phyloP scores from a whole-genome alignment of 2,888 invertebrate genomes.

The Oscheius sp. region DNA sequence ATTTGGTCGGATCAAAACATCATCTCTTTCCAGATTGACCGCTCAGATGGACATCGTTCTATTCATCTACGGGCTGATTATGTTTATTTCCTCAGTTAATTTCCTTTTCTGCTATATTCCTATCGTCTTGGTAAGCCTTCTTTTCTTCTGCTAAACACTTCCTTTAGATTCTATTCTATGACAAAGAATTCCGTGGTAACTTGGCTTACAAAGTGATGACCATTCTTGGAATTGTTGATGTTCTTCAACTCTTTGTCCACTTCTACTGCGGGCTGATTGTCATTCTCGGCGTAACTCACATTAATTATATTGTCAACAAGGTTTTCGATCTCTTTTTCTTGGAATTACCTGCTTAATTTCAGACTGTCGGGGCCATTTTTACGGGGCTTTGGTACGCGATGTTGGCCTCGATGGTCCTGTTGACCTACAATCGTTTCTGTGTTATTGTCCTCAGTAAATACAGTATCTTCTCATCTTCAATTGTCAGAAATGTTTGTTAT shows the following conservation, averaged over 20 bases:
- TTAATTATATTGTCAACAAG: slow-evolving; percentile 4
- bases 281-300: background rate
- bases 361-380: slow-evolving; percentile 28
- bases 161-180: slow-evolving; percentile 15
- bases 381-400: slow-evolving; percentile 33
- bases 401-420: slow-evolving; percentile 18
- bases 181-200: slow-evolving; percentile 13
- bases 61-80: slow-evolving; percentile 16
- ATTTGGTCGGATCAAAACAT: no score
- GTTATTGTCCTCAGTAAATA: slow-evolving; percentile 10
- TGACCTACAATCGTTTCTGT: slow-evolving; percentile 19
- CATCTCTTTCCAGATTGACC: no score
- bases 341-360: background rate
- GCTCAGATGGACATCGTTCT: background rate
- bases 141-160: background rate
- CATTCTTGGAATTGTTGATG: slow-evolving; percentile 15
- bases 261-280: slow-evolving; percentile 16
- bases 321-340: background rate
- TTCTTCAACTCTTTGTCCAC: slow-evolving; percentile 20
- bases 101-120: slow-evolving; percentile 13
- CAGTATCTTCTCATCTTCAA: background rate
- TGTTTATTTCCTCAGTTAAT: background rate
- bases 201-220: slow-evolving; percentile 16
- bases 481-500: background rate
- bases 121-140: slow-evolving; percentile 10